Percentiles rank a stretch among this genome's conserved stretches.
These are phyloP conservation scores for Terebella lapidaria DNA, from an alignment of 2,888 invertebrate genomes.

Conservation along the genomic window DNA sequence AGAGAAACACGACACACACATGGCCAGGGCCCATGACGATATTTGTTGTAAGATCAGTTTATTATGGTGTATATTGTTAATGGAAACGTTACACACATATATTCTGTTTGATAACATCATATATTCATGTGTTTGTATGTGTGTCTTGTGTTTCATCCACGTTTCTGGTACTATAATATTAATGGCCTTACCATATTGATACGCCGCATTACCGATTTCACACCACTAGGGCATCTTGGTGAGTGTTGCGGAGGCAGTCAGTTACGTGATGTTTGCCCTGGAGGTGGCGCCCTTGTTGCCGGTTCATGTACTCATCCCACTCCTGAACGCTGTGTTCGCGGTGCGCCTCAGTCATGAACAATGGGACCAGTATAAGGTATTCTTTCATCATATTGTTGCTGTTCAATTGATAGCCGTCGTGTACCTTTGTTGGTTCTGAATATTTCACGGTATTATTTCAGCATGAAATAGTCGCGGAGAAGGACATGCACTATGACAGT, in stretches of 20 bases:
- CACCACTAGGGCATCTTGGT: constrained; percentile 29
- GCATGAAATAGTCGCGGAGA: neutral
- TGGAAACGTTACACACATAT: too few relatives aligned
- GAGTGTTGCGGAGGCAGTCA: constrained; percentile 26
- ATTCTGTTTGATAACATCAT: too few relatives aligned
- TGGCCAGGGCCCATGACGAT: constrained; percentile 17
- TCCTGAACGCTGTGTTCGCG: constrained; percentile 26
- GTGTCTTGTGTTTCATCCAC: too few relatives aligned
- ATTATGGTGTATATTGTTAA: too few relatives aligned
- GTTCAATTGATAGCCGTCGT: neutral
- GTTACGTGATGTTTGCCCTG: constrained; percentile 25
- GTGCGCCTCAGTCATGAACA: constrained; percentile 19
- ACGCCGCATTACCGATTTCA: neutral
- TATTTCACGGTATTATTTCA: neutral
- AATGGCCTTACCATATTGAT: too few relatives aligned
- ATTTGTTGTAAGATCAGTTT: constrained; percentile 13
- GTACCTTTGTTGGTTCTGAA: neutral
- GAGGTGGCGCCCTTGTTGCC: constrained; percentile 29
- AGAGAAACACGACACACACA: constrained; percentile 5
- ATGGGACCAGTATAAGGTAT: constrained; percentile 16
- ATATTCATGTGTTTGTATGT: too few relatives aligned
- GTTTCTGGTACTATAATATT: too few relatives aligned
- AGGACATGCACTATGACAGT: too few relatives aligned
- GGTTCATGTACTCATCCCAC: constrained; percentile 25
- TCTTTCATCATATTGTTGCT: neutral